These are phyloP conservation scores for Neotoxoptera formosana DNA, from an alignment of 1,140 invertebrate species.

Conservation along the genomic window DNA sequence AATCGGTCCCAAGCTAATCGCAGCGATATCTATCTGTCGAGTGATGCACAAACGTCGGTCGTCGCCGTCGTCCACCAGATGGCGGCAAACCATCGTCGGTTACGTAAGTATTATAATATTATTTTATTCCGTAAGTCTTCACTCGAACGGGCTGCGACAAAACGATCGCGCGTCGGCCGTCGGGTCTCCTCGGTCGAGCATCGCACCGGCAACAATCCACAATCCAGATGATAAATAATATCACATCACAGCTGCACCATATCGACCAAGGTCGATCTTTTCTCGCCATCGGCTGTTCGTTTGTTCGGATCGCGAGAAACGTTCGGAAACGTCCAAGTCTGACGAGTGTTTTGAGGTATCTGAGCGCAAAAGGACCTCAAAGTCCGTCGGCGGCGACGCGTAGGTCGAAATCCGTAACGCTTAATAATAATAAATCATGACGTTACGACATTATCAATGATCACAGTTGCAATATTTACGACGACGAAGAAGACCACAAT, in stretches of 20 bases:
- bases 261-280: background rate
- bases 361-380: background rate
- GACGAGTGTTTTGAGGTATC: background rate
- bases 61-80: background rate
- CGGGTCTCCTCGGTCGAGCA: background rate
- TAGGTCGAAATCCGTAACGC: background rate
- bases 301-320: background rate
- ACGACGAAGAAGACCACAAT: background rate
- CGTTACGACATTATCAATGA: background rate
- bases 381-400: background rate
- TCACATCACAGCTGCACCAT: background rate
- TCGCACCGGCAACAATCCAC: background rate
- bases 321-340: background rate
- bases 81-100: background rate
- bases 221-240: slow-evolving; percentile 1
- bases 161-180: background rate
- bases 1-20: too few relatives aligned
- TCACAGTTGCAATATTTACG: background rate
- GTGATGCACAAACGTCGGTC: background rate
- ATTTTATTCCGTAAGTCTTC: background rate
- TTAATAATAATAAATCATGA: background rate
- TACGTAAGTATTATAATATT: background rate
- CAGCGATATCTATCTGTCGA: background rate
- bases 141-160: background rate
- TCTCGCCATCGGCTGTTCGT: background rate